Conservation (phyloP, 2,797 vertebrate genomes). For the Sorex maritimensis region DNA sequence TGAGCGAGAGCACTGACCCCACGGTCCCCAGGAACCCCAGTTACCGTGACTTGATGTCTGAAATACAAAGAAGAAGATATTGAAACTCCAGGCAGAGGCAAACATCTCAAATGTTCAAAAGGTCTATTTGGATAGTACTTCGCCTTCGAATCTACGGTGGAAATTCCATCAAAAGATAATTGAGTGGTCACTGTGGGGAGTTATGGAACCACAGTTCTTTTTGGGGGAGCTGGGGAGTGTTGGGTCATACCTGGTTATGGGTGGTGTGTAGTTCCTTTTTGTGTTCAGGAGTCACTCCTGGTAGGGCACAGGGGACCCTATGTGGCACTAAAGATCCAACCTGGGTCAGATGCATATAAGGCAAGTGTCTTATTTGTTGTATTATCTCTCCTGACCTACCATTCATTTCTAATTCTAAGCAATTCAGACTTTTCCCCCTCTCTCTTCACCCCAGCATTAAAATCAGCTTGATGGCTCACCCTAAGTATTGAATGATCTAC, state of each 20-base stretch:
- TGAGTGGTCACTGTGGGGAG: background rate
- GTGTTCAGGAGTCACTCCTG: too few relatives aligned
- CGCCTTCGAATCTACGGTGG: background rate
- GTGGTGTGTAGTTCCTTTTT: too few relatives aligned
- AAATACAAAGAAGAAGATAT: slow-evolving; percentile 69
- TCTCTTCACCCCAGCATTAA: background rate
- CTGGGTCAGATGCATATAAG: too few relatives aligned
- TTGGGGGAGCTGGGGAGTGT: background rate
- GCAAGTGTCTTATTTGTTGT: too few relatives aligned
- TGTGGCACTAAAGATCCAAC: too few relatives aligned
- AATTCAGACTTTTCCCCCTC: background rate
- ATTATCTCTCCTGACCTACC: too few relatives aligned
- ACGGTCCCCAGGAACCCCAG: slow-evolving; percentile 99
- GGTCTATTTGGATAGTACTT: background rate
- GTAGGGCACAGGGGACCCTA: too few relatives aligned
- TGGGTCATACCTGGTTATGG: too few relatives aligned
- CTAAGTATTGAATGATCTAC: background rate
- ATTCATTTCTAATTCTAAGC: background rate
- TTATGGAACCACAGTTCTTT: background rate
- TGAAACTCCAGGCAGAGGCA: slow-evolving; percentile 35
- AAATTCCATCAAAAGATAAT: background rate
- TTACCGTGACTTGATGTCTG: slow-evolving; percentile 98
- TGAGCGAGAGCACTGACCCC: slow-evolving; percentile 96
- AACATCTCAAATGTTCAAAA: background rate
- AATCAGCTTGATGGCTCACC: background rate